Percentiles rank a stretch among this genome's conserved stretches.
Conservation (phyloP, 2,113 vertebrate genomes). For the Sinocyclocheilus anshuiensis region DNA sequence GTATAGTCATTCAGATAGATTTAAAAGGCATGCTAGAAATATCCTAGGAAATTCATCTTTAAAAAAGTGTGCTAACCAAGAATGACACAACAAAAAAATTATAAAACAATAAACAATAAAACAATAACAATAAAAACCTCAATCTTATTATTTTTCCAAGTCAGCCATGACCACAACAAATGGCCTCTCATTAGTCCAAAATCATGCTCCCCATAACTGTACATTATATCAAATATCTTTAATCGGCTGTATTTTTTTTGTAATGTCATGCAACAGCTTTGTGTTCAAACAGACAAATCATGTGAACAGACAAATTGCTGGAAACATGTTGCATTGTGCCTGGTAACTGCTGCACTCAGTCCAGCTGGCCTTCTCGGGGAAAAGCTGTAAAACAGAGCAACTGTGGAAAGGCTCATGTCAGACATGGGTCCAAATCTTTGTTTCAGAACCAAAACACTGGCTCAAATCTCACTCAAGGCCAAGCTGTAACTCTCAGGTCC, state of each 20-base stretch:
- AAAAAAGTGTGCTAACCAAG: neutral
- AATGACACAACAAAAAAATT: neutral
- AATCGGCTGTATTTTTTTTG: neutral
- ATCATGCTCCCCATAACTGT: no score
- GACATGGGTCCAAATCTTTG: conserved; percentile 1
- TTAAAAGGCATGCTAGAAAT: conserved; percentile 5
- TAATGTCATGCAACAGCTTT: neutral
- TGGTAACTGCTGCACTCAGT: neutral
- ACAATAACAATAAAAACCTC: neutral
- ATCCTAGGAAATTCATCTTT: neutral
- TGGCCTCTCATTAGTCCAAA: no score
- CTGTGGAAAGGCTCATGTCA: conserved; percentile 7
- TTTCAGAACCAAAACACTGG: conserved; percentile 10
- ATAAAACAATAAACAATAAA: no score
- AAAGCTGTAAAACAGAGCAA: conserved; percentile 21
- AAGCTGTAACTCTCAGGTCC: conserved; percentile 9
- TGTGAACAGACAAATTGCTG: neutral
- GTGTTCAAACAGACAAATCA: neutral
- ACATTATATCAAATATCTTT: neutral
- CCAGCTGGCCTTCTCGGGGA: neutral
- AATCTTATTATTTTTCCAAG: neutral
- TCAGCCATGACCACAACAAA: neutral
- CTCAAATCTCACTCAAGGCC: neutral
- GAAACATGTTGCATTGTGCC: neutral
- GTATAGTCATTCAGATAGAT: neutral